Base-by-base conservation (phyloP, 2,113 vertebrate genomes). In the Atlantisia rogersi region DNA sequence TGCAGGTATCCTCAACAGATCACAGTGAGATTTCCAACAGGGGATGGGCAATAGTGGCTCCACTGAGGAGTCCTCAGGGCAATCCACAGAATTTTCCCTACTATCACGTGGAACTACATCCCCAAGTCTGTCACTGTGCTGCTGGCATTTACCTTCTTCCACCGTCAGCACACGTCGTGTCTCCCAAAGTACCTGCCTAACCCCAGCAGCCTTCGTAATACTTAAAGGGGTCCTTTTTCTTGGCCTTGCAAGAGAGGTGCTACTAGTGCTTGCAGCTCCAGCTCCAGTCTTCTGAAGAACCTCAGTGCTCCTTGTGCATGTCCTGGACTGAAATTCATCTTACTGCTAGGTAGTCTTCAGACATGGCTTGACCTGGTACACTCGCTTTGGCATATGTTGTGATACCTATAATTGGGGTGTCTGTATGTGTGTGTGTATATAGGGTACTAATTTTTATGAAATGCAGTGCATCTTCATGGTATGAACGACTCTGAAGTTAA, bases 231-330 rank as follows among this genome's bases (percentile, higher is more conserved):
- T 35, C 35, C 22, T 82, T 56, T 37, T 37, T 8, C 26, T 60
- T 46, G 48, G 32, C 59, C 53, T 26, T 69, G 17, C 21, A 31
- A 52, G 35, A 28, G 11, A 29, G 19, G 4, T 42, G 58, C 9
- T 80, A 0, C 48, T 55, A 37, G 62, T 91, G 82, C 64, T 79
- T 24, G 0, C 7, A 29, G 37, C 15, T 22, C 18, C 56, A 44
- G 9, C 39, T 89, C 28, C 32, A 59, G 0, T 0, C 1, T 16
- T 50, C 32, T n/a, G 48, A 55, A 14, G n/a, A 76, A 15, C 25
- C 18, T 65, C 37, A 7, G 5, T 9, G 35, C 9, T 55, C 39
- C 35, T 26, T 2, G 5, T 42, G 17, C 62, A 2, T 24, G n/a
- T 26, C 26, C 60, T 59, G 56, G 50, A 5, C 8, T 40, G 70